These are phyloP conservation scores for Cnemophilus loriae DNA, from an alignment of 2,113 vertebrate genomes.

Conservation along the genomic window DNA sequence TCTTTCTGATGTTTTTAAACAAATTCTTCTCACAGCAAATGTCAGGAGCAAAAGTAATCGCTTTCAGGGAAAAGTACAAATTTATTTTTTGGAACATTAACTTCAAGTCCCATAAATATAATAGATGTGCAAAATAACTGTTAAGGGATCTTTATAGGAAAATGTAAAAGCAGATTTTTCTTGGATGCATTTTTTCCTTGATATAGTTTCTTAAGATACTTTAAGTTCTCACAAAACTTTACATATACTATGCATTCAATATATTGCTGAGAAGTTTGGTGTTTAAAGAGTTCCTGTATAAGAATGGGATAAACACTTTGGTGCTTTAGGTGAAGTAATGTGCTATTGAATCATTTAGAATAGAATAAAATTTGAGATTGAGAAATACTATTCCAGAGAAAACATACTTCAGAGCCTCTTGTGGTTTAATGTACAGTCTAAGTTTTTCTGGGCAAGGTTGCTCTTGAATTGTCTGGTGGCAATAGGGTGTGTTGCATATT, in stretches of 20 bases:
- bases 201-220: not conserved
- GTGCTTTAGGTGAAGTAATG: not conserved
- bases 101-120: not conserved
- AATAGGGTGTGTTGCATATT: not conserved
- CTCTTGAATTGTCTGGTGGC: not conserved
- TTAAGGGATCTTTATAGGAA: not conserved
- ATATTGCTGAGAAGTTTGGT: not conserved
- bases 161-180: not conserved
- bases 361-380: not conserved
- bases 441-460: not conserved
- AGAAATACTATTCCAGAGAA: not conserved
- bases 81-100: not conserved
- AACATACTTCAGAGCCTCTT: not conserved
- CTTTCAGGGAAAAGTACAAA: not conserved
- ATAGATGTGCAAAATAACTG: not conserved
- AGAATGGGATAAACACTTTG: not conserved
- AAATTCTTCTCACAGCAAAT: not conserved
- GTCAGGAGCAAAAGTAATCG: not conserved
- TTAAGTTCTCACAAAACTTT: not conserved
- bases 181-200: not conserved
- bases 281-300: not conserved
- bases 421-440: not conserved
- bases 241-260: not conserved
- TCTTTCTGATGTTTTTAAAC: not conserved
- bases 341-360: not conserved